phyloP scores from a whole-genome alignment of 2,888 invertebrate species.

The Nomada ruficornis region DNA sequence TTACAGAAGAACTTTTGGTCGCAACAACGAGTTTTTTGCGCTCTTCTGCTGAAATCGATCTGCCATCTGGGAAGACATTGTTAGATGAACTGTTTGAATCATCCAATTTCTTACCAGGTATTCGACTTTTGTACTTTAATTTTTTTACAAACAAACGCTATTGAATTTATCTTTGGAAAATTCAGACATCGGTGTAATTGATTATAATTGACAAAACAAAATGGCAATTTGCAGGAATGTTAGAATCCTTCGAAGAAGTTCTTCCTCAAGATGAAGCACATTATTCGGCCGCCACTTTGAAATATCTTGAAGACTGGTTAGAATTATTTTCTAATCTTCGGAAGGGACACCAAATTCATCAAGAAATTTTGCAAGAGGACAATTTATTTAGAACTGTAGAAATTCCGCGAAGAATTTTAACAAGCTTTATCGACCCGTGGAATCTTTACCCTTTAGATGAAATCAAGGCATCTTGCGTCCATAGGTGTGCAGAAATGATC shows the following conservation, averaged over 20 bases:
- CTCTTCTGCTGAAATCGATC: conserved; percentile 65
- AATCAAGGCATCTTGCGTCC: conserved; percentile 72
- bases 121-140: conserved; percentile 32
- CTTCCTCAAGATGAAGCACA: conserved; percentile 41
- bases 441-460: conserved; percentile 74
- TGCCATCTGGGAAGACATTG: conserved; percentile 49
- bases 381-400: conserved; percentile 49
- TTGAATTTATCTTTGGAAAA: neutral
- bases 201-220: conserved; percentile 2
- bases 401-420: conserved; percentile 70
- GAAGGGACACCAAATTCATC: conserved; percentile 37
- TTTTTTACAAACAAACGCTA: neutral
- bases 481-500: conserved; percentile 74
- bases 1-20: conserved; percentile 75
- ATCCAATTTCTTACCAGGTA: conserved; percentile 53
- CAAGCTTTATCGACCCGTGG: conserved; percentile 67
- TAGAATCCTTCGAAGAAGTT: conserved; percentile 59
- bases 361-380: conserved; percentile 44
- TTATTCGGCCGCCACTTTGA: conserved; percentile 40
- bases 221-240: conserved; percentile 46
- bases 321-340: conserved; percentile 47
- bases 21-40: conserved; percentile 74
- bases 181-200: neutral
- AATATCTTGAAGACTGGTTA: conserved; percentile 66
- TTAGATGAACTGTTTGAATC: conserved; percentile 52